A percentile compares a stretch with the other conserved stretches of the same genome.
Evolutionary conservation across 2,888 invertebrate genomes (phyloP).

Genomic region (Anagyrus pseudococci): DNA sequence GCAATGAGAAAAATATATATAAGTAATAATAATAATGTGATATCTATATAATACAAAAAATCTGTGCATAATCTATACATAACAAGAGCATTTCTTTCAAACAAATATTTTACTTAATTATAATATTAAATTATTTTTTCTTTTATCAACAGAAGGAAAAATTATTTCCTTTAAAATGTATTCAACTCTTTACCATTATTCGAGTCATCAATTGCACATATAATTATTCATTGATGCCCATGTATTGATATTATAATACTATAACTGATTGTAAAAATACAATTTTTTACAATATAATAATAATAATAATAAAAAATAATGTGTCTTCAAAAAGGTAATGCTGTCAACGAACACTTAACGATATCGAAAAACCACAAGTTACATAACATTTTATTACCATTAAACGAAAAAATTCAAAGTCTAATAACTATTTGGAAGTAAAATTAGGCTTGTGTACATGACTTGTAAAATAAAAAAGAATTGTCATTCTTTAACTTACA

Average conservation of each 20-base stretch:
- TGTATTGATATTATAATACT: slow-evolving; percentile 5
- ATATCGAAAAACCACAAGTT: background rate
- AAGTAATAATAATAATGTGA: slow-evolving; percentile 4
- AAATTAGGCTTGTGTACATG: slow-evolving; percentile 17
- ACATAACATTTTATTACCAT: background rate
- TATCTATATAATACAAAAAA: slow-evolving; percentile 45
- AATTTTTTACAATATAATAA: slow-evolving; percentile 5
- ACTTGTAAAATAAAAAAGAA: slow-evolving; percentile 6
- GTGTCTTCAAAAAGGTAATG: background rate
- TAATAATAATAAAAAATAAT: slow-evolving; percentile 7
- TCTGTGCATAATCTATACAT: slow-evolving; percentile 55
- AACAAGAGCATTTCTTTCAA: slow-evolving; percentile 47
- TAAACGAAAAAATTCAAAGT: background rate
- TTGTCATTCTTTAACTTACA: background rate
- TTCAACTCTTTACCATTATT: background rate
- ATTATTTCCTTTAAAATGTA: background rate
- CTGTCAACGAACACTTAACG: slow-evolving; percentile 1
- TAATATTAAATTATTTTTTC: slow-evolving; percentile 25
- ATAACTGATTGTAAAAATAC: slow-evolving; percentile 1
- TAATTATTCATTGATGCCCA: background rate
- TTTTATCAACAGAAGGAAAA: slow-evolving; percentile 30
- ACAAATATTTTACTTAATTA: slow-evolving; percentile 1
- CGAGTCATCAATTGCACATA: background rate
- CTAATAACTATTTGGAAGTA: background rate
- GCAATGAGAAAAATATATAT: slow-evolving; percentile 41